phyloP scores from a whole-genome alignment of 2,797 vertebrate genomes.

The Poeciliopsis turneri region DNA sequence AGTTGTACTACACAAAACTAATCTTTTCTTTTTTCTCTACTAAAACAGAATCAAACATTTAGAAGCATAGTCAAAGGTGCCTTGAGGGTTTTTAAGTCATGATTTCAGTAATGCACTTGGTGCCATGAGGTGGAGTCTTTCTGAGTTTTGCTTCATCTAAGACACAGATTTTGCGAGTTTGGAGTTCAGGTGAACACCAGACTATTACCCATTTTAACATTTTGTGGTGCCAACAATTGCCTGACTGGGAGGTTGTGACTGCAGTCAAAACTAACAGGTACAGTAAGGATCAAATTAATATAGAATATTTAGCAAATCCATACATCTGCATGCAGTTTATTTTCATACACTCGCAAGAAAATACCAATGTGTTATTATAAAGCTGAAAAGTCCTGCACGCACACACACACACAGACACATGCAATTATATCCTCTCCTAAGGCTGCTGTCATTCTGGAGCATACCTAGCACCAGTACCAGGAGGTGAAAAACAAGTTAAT shows the following conservation, averaged over 20 bases:
- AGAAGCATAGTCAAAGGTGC: neutral
- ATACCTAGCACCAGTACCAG: neutral
- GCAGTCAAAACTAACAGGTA: neutral
- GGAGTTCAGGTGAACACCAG: neutral
- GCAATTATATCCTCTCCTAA: conserved; percentile 15
- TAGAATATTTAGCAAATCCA: neutral
- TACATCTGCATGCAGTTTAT: neutral
- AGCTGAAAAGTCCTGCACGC: neutral
- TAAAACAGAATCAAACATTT: neutral
- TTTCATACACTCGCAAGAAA: neutral
- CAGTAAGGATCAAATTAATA: too few species aligned
- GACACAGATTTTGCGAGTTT: neutral
- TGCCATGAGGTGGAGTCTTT: neutral
- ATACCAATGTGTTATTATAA: neutral
- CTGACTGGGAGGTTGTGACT: neutral
- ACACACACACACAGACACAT: conserved; percentile 8
- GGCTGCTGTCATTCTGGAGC: conserved; percentile 14
- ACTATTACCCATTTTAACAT: neutral
- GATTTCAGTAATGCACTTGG: neutral
- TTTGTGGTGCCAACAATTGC: neutral
- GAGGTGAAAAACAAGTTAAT: conserved; percentile 12
- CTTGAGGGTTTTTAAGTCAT: neutral
- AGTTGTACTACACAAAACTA: neutral
- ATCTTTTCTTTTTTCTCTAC: neutral
- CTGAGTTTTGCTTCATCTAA: neutral